Evolutionary conservation across 2,888 invertebrate genomes (phyloP).

Genomic region (Ornithoptera priamus): DNA sequence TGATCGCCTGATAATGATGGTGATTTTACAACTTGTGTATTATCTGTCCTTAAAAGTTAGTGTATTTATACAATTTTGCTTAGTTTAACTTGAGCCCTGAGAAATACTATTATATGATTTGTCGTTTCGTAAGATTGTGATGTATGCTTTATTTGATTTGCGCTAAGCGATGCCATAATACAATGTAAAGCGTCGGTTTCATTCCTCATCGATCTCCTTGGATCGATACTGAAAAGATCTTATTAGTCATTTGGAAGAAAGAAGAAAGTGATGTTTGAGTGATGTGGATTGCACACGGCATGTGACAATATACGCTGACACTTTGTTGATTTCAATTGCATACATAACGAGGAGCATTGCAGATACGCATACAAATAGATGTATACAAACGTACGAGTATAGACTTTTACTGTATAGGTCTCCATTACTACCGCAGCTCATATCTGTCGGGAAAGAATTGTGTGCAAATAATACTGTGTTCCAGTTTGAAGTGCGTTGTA

Average conservation of each 20-base stretch:
- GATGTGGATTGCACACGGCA: constrained; percentile 7
- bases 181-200: not conserved
- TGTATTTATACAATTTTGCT: no score
- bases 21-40: no score
- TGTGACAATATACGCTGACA: constrained; percentile 16
- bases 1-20: no score
- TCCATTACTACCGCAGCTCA: no score
- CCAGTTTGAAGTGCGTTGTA: no score
- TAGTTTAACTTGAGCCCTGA: no score
- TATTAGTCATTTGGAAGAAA: constrained; percentile 14
- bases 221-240: constrained; percentile 11
- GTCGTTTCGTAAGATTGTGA: not conserved
- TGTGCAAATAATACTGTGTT: no score
- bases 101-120: not conserved
- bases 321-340: constrained; percentile 25
- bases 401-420: not conserved
- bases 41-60: no score
- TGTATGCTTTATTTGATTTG: constrained; percentile 18
- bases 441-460: no score
- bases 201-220: not conserved
- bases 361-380: not conserved
- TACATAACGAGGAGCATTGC: constrained; percentile 14
- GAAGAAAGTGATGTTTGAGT: constrained; percentile 8
- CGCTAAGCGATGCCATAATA: constrained; percentile 3
- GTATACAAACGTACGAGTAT: not conserved